Conservation (phyloP, 2,113 vertebrate genomes). For the Litocranius walleri region DNA sequence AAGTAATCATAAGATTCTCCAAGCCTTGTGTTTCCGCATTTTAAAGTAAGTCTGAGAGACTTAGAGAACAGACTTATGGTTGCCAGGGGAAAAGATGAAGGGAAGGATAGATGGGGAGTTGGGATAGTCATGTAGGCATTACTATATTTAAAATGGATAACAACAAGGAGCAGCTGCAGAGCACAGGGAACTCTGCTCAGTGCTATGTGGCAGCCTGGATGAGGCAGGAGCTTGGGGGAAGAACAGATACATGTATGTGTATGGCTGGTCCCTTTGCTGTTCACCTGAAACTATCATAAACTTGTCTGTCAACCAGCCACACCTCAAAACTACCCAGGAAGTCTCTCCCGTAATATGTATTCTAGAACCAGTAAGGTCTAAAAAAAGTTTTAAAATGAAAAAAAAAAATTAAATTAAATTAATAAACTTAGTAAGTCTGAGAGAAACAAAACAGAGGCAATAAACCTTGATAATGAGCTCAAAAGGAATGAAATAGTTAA, state of each 20-base stretch:
- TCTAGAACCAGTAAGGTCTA: not conserved
- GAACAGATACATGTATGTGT: rapidly evolving
- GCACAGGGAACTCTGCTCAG: not conserved
- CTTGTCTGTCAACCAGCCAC: not conserved
- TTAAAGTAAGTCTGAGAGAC: not conserved
- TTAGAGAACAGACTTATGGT: not conserved
- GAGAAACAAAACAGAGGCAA: not conserved
- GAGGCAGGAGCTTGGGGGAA: not conserved
- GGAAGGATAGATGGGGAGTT: not conserved
- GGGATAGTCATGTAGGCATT: not conserved
- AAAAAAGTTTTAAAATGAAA: not conserved
- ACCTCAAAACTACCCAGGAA: not conserved
- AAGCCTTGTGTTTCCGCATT: not conserved
- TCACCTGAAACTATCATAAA: not conserved
- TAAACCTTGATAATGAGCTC: not conserved
- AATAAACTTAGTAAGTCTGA: not conserved
- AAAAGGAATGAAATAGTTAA: not conserved
- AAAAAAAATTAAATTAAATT: not conserved
- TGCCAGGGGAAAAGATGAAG: not conserved
- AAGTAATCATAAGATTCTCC: not conserved
- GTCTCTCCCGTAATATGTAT: not conserved
- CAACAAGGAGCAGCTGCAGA: rapidly evolving
- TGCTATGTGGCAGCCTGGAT: rapidly evolving
- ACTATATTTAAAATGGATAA: not conserved
- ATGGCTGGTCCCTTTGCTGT: not conserved